Evolutionary conservation across 2,113 vertebrate species (phyloP).

Genomic region (Rhinolophus sinicus): DNA sequence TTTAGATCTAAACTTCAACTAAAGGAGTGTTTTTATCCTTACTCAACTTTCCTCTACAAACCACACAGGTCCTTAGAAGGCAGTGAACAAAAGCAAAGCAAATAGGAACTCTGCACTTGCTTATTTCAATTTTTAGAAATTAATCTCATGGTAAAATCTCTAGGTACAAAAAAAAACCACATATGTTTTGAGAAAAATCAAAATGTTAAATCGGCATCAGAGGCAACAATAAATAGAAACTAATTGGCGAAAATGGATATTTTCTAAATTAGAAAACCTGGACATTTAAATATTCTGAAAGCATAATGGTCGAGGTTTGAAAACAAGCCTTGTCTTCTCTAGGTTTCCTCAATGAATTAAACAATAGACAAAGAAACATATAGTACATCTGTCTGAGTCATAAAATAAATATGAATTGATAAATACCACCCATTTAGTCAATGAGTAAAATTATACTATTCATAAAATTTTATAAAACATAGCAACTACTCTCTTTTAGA

Average conservation of each 20-base stretch:
- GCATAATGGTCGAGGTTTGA: not conserved
- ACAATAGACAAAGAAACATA: conserved; percentile 28
- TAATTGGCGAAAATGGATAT: not conserved
- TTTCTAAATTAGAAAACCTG: conserved; percentile 19
- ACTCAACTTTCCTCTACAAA: conserved; percentile 10
- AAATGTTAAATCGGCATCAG: not conserved
- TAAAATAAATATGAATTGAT: conserved; percentile 30
- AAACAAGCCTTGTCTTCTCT: conserved; percentile 40
- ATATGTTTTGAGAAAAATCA: not conserved
- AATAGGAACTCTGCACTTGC: conserved; percentile 31
- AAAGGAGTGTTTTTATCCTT: conserved; percentile 11
- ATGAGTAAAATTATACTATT: conserved; percentile 19
- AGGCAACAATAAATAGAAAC: not conserved
- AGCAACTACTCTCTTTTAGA: not conserved
- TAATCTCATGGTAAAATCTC: conserved; percentile 52
- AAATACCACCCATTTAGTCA: conserved; percentile 20
- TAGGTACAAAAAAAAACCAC: not conserved
- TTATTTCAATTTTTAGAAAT: conserved; percentile 50
- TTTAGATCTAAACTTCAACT: conserved; percentile 35
- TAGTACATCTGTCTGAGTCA: not conserved
- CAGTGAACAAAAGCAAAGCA: conserved; percentile 42
- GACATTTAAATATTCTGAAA: conserved; percentile 44
- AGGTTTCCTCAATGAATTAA: conserved; percentile 25
- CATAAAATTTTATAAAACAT: conserved; percentile 47
- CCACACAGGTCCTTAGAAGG: conserved; percentile 4